Conservation (phyloP, 2,797 vertebrate genomes). For the Acipenser transmontanus region DNA sequence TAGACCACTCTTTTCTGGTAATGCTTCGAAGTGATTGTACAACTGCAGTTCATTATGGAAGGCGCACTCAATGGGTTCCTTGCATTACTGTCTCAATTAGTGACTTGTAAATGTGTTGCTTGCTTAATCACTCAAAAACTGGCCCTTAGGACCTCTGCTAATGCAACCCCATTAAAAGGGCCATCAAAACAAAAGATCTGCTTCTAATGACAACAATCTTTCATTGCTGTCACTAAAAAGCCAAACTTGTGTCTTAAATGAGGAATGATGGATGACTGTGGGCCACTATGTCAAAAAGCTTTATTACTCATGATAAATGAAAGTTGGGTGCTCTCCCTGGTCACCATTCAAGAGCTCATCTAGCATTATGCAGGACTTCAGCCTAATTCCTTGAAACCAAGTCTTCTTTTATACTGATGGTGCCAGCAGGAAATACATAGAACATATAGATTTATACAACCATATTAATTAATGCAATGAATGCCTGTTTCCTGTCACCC, state of each 20-base stretch:
- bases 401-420: conserved; percentile 25
- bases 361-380: not conserved
- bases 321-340: conserved; percentile 19
- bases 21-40: conserved; percentile 23
- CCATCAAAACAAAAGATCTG: conserved; percentile 65
- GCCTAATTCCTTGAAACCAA: conserved; percentile 21
- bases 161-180: conserved; percentile 64
- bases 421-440: conserved; percentile 18
- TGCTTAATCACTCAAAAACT: conserved; percentile 66
- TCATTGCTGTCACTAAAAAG: conserved; percentile 50
- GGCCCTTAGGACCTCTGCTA: conserved; percentile 55
- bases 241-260: conserved; percentile 59
- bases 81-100: conserved; percentile 62
- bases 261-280: conserved; percentile 52
- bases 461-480: conserved; percentile 62
- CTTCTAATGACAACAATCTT: conserved; percentile 59
- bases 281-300: conserved; percentile 43
- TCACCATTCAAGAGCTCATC: conserved; percentile 13
- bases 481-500: conserved; percentile 42
- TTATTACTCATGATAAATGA: conserved; percentile 45
- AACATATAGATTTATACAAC: conserved; percentile 42
- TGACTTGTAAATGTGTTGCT: conserved; percentile 68
- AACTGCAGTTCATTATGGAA: conserved; percentile 49
- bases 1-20: conserved; percentile 31
- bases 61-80: conserved; percentile 46